phyloP scores from a whole-genome alignment of 2,888 invertebrate species.

The Alloscopus bannaensis region DNA sequence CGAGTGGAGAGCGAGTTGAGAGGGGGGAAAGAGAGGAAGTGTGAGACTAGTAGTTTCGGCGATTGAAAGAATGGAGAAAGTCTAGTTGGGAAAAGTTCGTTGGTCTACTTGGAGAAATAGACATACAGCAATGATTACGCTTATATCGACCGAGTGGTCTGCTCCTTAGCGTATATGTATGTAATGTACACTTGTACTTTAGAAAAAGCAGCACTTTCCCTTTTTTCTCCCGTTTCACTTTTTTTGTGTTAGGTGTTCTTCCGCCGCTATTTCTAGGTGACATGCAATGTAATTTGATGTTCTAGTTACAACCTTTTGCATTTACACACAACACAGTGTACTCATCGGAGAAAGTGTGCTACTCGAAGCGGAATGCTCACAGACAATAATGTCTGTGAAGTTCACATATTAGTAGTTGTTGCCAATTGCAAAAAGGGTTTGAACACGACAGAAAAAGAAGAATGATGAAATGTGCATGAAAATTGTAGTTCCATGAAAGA shows the following conservation, averaged over 20 bases:
- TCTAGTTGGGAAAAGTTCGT: slow-evolving; percentile 32
- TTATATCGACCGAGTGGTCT: slow-evolving; percentile 43
- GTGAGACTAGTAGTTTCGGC: slow-evolving; percentile 6
- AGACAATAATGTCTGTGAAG: too few relatives aligned
- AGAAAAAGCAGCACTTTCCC: slow-evolving; percentile 11
- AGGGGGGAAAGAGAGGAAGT: neutral
- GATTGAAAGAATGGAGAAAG: slow-evolving; percentile 21
- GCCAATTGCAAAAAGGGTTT: slow-evolving; percentile 27
- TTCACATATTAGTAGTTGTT: slow-evolving; percentile 29
- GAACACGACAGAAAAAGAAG: slow-evolving; percentile 27
- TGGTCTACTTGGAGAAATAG: slow-evolving; percentile 21
- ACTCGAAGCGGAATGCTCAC: neutral
- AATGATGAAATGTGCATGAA: slow-evolving; percentile 45
- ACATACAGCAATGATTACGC: too few relatives aligned
- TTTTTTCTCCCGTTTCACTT: neutral
- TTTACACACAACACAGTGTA: neutral
- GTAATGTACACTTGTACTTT: neutral
- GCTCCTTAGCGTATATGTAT: neutral
- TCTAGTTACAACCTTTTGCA: slow-evolving; percentile 28
- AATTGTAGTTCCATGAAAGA: slow-evolving; percentile 50
- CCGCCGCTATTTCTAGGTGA: slow-evolving; percentile 21
- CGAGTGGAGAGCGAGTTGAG: too few relatives aligned
- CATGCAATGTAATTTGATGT: slow-evolving; percentile 36
- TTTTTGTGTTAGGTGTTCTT: neutral
- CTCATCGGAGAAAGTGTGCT: slow-evolving; percentile 23